Conservation (phyloP, 2,797 vertebrate species). For the Cheirogaleus major region DNA sequence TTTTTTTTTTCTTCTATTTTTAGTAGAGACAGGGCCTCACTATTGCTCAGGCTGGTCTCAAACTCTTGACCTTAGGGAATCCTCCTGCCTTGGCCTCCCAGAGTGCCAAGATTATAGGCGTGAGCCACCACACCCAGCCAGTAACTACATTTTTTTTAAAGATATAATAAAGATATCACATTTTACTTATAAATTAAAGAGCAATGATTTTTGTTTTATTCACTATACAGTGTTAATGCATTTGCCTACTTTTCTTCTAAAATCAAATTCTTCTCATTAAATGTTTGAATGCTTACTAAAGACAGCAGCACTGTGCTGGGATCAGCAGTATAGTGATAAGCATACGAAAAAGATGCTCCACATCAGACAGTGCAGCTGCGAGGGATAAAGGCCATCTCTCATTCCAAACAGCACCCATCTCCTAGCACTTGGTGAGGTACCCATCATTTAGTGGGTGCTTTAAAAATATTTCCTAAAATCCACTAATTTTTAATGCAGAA, state of each 20-base stretch:
- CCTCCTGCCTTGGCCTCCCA: too few relatives aligned
- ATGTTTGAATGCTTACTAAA: neutral
- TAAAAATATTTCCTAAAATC: neutral
- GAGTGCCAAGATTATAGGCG: too few relatives aligned
- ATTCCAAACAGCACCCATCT: neutral
- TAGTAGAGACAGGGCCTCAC: too few relatives aligned
- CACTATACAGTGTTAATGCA: neutral
- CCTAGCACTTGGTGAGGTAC: neutral
- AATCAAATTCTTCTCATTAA: neutral
- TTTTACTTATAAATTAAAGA: constrained; percentile 21
- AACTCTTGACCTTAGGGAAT: too few relatives aligned
- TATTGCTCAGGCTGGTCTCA: too few relatives aligned
- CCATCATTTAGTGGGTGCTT: neutral
- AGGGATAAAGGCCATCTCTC: neutral
- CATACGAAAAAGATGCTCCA: too few relatives aligned
- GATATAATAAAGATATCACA: neutral
- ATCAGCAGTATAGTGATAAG: neutral
- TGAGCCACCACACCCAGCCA: too few relatives aligned
- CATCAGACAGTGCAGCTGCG: neutral
- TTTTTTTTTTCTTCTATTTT: too few relatives aligned
- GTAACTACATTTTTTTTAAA: neutral
- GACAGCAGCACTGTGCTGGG: neutral
- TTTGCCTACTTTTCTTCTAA: constrained; percentile 1
- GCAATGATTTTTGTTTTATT: neutral
- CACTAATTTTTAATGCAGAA: neutral